Conservation (phyloP, 1,140 invertebrate species). For the Drosophila erecta region DNA sequence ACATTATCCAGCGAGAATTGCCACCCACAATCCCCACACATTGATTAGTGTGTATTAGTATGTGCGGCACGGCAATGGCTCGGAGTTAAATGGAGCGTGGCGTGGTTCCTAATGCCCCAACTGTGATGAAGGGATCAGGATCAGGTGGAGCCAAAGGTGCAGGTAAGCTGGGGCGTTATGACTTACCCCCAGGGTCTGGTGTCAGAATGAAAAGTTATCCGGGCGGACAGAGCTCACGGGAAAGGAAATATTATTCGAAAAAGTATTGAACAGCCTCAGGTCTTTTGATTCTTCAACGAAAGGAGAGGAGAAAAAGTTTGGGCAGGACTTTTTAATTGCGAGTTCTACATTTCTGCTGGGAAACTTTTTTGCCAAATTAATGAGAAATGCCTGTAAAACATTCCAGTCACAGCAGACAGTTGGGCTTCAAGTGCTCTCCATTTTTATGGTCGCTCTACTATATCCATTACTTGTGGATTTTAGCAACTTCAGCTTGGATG, state of each 20-base stretch:
- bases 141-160: conserved; percentile 6
- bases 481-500: neutral
- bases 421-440: neutral
- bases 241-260: conserved; percentile 30
- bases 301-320: conserved; percentile 17
- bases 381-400: conserved; percentile 37
- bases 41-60: conserved; percentile 69
- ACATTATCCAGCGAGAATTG: conserved; percentile 27
- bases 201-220: conserved; percentile 55
- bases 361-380: conserved; percentile 37
- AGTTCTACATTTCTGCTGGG: conserved; percentile 18
- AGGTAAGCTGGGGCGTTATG: conserved; percentile 42
- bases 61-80: conserved; percentile 61
- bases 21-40: conserved; percentile 10
- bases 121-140: conserved; percentile 37
- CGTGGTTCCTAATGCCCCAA: conserved; percentile 43
- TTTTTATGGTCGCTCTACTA: neutral
- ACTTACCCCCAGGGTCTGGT: conserved; percentile 12
- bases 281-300: neutral
- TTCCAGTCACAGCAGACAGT: conserved; percentile 16
- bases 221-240: conserved; percentile 6
- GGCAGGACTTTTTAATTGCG: conserved; percentile 36
- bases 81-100: conserved; percentile 70
- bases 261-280: conserved; percentile 32
- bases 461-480: neutral